Evolutionary conservation across 92 coral and sea anemone species (phyloP).

Genomic region (Epizoanthus ramosus): DNA sequence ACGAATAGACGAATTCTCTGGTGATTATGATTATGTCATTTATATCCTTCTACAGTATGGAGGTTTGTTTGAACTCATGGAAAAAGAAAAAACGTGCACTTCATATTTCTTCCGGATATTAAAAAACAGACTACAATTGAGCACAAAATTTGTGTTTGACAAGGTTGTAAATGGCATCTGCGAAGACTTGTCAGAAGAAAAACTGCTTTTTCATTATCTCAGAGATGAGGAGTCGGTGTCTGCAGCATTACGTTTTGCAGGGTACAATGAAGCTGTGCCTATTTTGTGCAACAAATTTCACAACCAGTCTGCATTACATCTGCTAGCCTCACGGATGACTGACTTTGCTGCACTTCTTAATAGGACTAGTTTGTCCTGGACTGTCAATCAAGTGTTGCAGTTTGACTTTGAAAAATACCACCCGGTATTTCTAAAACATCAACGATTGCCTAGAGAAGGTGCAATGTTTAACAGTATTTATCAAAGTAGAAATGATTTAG

Average conservation of each 20-base stretch:
- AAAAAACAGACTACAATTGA: neutral
- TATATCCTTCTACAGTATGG: neutral
- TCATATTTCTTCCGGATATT: neutral
- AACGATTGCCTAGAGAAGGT: neutral
- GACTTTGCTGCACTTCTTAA: neutral
- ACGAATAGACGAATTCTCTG: neutral
- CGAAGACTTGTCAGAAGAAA: neutral
- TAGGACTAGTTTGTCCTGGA: neutral
- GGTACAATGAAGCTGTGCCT: neutral
- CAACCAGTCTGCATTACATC: neutral
- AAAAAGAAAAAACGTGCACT: neutral
- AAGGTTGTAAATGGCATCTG: neutral
- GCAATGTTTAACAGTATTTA: neutral
- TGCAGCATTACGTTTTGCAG: neutral
- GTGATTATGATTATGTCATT: slow-evolving; percentile 1
- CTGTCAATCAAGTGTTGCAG: neutral
- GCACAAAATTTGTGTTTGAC: neutral
- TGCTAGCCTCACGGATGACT: neutral
- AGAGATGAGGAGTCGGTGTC: neutral
- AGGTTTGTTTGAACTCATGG: neutral
- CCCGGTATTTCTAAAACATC: neutral
- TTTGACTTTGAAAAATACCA: neutral
- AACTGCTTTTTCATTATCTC: neutral
- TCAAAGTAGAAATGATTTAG: neutral
- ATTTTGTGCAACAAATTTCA: neutral